Percentiles rank a stretch among this genome's conserved stretches.
Conservation (phyloP, 2,888 invertebrate species). For the Tigriopus californicus region DNA sequence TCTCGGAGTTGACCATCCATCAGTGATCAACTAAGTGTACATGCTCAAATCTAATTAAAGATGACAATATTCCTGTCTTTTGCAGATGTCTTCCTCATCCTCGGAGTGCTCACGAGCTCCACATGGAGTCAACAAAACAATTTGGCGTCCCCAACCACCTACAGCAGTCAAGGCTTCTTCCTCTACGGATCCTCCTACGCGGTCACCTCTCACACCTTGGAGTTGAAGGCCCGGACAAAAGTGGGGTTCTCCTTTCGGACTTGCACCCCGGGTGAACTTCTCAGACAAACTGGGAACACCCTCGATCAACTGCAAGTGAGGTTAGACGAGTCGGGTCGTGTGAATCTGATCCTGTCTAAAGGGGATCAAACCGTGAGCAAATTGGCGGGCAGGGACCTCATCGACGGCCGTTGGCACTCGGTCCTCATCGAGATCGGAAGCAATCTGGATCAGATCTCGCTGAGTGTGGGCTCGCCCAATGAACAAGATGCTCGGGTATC, state of each 20-base stretch:
- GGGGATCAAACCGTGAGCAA: constrained; percentile 10
- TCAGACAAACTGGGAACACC: constrained; percentile 19
- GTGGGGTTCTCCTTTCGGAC: constrained; percentile 20
- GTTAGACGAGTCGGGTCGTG: constrained; percentile 16
- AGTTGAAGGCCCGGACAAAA: constrained; percentile 18
- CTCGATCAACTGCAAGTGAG: constrained; percentile 19
- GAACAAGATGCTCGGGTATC: not conserved
- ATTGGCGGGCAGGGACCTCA: constrained; percentile 17
- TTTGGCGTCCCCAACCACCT: not conserved
- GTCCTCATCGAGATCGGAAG: constrained; percentile 13
- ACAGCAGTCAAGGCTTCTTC: constrained; percentile 19
- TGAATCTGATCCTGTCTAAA: constrained; percentile 15
- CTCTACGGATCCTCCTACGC: constrained; percentile 18
- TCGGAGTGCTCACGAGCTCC: too few species aligned
- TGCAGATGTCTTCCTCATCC: too few species aligned
- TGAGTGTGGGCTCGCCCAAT: not conserved
- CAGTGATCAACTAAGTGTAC: too few species aligned
- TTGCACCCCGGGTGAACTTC: constrained; percentile 20
- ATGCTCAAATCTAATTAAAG: too few species aligned
- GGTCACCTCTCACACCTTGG: constrained; percentile 17
- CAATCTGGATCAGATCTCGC: not conserved
- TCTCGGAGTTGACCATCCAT: too few species aligned
- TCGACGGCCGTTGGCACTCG: constrained; percentile 20
- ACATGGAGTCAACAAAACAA: too few species aligned
- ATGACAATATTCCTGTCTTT: too few species aligned